A percentile compares a stretch with the other conserved stretches of the same genome.
Evolutionary conservation across 2,113 vertebrate species (phyloP).

Genomic region (Mixornis gularis): DNA sequence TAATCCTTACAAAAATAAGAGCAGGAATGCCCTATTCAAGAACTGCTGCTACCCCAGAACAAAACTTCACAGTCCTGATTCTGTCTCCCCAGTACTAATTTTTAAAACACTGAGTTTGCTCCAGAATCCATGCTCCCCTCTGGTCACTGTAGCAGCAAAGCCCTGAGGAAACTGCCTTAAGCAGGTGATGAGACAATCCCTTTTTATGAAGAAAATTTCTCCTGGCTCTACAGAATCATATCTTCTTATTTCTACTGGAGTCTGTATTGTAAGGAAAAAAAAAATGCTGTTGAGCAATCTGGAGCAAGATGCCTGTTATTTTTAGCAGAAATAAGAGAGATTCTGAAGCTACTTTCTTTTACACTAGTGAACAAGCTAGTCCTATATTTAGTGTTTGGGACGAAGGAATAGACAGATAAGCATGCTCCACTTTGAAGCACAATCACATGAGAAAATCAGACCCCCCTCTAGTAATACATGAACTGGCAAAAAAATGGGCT

Average conservation of each 20-base stretch:
- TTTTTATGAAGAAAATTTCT: not conserved
- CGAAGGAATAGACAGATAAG: not conserved
- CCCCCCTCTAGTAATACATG: not conserved
- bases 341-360: not conserved
- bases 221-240: not conserved
- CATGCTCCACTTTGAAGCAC: not conserved
- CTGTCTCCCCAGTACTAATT: not conserved
- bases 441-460: not conserved
- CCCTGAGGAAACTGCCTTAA: not conserved
- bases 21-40: not conserved
- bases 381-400: not conserved
- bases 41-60: not conserved
- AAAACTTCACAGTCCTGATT: not conserved
- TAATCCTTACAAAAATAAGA: not conserved
- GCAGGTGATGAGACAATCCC: not conserved
- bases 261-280: not conserved
- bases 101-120: not conserved
- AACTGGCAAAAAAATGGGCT: not conserved
- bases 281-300: not conserved
- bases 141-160: not conserved
- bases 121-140: not conserved
- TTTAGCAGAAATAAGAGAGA: constrained; percentile 10
- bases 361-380: not conserved
- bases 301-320: not conserved
- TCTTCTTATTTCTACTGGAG: not conserved